Evolutionary conservation across 2,113 vertebrate genomes (phyloP).

Genomic region (Uropsilus gracilis): DNA sequence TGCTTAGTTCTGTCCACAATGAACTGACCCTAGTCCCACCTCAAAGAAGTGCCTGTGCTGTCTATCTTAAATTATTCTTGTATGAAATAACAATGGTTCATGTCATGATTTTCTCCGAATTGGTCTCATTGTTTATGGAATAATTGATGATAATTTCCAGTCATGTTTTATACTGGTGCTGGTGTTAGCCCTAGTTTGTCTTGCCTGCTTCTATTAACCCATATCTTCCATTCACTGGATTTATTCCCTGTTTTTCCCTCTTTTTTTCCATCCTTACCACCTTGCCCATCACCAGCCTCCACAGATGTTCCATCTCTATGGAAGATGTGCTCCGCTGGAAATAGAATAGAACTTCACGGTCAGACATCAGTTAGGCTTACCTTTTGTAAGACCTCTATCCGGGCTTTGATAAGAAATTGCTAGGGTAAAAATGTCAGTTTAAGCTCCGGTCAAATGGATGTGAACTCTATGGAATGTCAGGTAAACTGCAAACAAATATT

Average conservation of each 20-base stretch:
- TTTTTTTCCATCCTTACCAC: fast-evolving
- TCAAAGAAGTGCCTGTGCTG: background rate
- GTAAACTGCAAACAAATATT: background rate
- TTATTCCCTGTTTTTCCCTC: fast-evolving
- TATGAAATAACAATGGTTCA: background rate
- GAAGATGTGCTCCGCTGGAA: background rate
- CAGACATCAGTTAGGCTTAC: background rate
- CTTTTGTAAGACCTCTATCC: background rate
- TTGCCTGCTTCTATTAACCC: background rate
- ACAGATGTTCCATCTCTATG: fast-evolving
- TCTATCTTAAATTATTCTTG: background rate
- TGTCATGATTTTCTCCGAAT: background rate
- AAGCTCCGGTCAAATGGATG: background rate
- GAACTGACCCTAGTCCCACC: background rate
- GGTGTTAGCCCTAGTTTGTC: background rate
- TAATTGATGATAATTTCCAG: background rate
- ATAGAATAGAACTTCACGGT: too few relatives aligned
- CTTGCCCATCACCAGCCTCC: background rate
- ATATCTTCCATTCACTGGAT: background rate
- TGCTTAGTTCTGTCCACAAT: background rate
- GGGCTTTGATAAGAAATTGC: background rate
- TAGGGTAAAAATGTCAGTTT: background rate
- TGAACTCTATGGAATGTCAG: background rate
- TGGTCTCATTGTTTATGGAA: background rate
- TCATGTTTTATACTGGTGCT: background rate